Evolutionary conservation across 2,113 vertebrate genomes (phyloP).

Genomic region (Melierax canorus): DNA sequence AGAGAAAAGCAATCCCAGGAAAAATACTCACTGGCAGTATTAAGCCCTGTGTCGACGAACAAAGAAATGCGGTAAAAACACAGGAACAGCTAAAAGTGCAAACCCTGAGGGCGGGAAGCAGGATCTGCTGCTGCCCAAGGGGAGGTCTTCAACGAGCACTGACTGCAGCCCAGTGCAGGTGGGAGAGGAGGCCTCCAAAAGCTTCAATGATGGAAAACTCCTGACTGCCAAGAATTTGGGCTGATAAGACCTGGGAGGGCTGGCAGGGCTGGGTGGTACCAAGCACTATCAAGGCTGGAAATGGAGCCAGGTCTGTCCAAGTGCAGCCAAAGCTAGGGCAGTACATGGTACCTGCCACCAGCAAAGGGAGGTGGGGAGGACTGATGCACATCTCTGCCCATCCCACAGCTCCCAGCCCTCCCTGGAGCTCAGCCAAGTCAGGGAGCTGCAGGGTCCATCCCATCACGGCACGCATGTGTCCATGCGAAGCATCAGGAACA

Average conservation of each 20-base stretch:
- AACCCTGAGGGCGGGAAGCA: background rate
- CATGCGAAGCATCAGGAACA: background rate
- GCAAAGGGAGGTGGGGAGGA: background rate
- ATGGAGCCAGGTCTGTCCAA: background rate
- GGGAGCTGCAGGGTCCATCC: background rate
- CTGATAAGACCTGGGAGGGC: background rate
- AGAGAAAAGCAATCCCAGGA: background rate
- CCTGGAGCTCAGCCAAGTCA: background rate
- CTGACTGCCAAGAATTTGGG: background rate
- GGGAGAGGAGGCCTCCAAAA: background rate
- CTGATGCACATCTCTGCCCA: rapidly evolving
- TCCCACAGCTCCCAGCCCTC: background rate
- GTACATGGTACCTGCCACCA: background rate
- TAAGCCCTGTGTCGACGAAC: rapidly evolving
- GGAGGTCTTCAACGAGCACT: background rate
- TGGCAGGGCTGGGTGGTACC: background rate
- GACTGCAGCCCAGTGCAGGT: background rate
- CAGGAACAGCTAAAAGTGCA: background rate
- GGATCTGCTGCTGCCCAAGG: background rate
- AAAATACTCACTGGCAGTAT: background rate
- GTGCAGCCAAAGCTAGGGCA: background rate
- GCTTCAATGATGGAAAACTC: background rate
- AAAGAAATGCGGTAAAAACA: background rate
- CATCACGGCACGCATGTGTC: rapidly evolving
- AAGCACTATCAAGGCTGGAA: background rate